These are phyloP conservation scores for Poeciliopsis prolifica DNA, from an alignment of 2,113 vertebrate genomes.

Conservation along the genomic window DNA sequence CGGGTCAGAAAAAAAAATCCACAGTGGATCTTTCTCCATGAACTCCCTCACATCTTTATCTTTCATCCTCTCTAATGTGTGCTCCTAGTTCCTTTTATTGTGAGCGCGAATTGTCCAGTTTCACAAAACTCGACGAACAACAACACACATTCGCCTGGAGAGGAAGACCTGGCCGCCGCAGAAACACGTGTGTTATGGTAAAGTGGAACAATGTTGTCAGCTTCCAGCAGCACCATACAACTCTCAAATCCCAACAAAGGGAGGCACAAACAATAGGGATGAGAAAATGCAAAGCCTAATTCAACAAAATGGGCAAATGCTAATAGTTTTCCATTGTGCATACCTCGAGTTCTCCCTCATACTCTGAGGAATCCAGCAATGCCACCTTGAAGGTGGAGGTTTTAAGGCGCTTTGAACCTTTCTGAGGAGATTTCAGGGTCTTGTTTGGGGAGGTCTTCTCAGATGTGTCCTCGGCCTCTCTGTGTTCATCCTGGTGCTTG, in stretches of 20 bases:
- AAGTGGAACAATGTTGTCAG: slow-evolving; percentile 41
- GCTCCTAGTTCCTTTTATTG: slow-evolving; percentile 12
- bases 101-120: slow-evolving; percentile 23
- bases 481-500: slow-evolving; percentile 79
- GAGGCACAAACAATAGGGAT: slow-evolving; percentile 34
- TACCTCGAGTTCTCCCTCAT: slow-evolving; percentile 93
- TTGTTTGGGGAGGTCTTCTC: slow-evolving; percentile 93
- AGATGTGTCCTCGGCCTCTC: slow-evolving; percentile 86
- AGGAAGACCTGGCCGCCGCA: slow-evolving; percentile 15
- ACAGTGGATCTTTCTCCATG: slow-evolving; percentile 5
- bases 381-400: slow-evolving; percentile 89
- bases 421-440: slow-evolving; percentile 93
- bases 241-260: slow-evolving; percentile 16
- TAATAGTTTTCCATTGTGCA: slow-evolving; percentile 33
- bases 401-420: slow-evolving; percentile 90
- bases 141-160: slow-evolving; percentile 19
- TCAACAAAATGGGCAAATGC: slow-evolving; percentile 1
- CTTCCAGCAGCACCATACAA: slow-evolving; percentile 16
- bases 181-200: slow-evolving; percentile 29
- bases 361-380: slow-evolving; percentile 89
- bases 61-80: slow-evolving; percentile 1
- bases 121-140: slow-evolving; percentile 21
- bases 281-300: slow-evolving; percentile 26
- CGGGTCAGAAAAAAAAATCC: slow-evolving; percentile 5
- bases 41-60: slow-evolving; percentile 6